Evolutionary conservation across 2,113 vertebrate genomes (phyloP), one percentile per base, ranked within the genome.

Genomic region (Pungitius pungitius): DNA sequence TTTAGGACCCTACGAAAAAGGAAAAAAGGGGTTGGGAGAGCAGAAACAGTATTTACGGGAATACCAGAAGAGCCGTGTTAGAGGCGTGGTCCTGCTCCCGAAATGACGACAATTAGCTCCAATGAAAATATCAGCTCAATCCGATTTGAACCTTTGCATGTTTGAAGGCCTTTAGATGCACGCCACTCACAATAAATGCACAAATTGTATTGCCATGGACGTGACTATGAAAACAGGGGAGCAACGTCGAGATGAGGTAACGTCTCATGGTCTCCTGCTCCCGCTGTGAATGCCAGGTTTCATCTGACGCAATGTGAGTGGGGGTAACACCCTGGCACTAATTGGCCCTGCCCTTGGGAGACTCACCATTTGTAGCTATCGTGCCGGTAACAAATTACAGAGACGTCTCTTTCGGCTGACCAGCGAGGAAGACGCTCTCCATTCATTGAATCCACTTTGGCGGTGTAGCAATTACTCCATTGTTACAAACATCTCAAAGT

Each of bases 341-440:
- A 91, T 91, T 87, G 81, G 88, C 90, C 89, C 83, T 69, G 51
- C 75, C 85, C 88, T 90, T 87, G 81, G 82, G 78, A 60, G 77
- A 83, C 88, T 84, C 90, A 73, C 54, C 68, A 74, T 87, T 77
- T 75, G 43, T 61, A 81, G 81, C 74, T 59, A 73, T 83, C 73
- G 33, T 74, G 69, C 78, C 72, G 77, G 87, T 90, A 80, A 69
- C 66, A 83, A 88, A 89, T 90, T 83, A 86, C 52, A 68, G 69
- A 65, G 69, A 80, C 27, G 54, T 77, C 79, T 86, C 66, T 68
- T 72, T 72, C 11, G 40, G 78, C 52, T 78, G 77, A 85, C 78
- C 84, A 40, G 42, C 37, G 58, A 76, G 73, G 90, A 73, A 88
- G 85, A 85, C 87, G 81, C 58, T 57, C 56, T 30, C n/a, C 5